Base-by-base conservation (phyloP, 2,113 vertebrate genomes). In the Nothobranchius furzeri region DNA sequence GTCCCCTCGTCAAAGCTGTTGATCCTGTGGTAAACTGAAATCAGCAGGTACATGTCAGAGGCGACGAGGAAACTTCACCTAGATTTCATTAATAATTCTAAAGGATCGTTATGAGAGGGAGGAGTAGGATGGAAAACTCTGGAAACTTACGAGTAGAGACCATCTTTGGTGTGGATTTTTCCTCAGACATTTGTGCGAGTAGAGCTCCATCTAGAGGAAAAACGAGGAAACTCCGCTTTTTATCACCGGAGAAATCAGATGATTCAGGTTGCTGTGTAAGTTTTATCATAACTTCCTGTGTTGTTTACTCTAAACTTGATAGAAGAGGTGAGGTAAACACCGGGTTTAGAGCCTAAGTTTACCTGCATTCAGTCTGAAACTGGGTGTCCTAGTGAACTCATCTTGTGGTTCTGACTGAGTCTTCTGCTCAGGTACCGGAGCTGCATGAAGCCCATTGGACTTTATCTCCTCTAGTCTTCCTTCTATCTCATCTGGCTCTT, bases 161-260 rank as follows among this genome's bases (percentile, higher is more conserved):
- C 7, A 63, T 7, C 64, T 80, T 83, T 0, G 69, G 20, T 42
- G 24, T 4, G 5, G 76, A 37, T 20, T 45, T 50, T 10, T 0
- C 48, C 6, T 91, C 85, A 14, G 86, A 71, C 65, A 89, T 73
- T 74, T 92, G 87, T 55, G 87, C 89, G 79, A 92, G 89, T 79
- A 84, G 15, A 61, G 90, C 91, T 62, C 91, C 91, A 68, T 92
- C 93, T 94, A 69, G 24, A 83, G 88, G 60, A 13, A 69, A 11
- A 13, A 69, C 17, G 20, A 20, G 20, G 20, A 20, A 20, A 20
- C 1, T 20, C 20, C 20, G 20, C 20, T 20, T 20, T 20, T 30
- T 30, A 30, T 3, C 30, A 30, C 4, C 30, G 4, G 30, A 30
- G 30, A 30, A 30, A 20, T 20, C 20, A 20, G 20, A 20, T 20